phyloP scores from a whole-genome alignment of 1,140 invertebrate species.

The Andrena cerasifolii region DNA sequence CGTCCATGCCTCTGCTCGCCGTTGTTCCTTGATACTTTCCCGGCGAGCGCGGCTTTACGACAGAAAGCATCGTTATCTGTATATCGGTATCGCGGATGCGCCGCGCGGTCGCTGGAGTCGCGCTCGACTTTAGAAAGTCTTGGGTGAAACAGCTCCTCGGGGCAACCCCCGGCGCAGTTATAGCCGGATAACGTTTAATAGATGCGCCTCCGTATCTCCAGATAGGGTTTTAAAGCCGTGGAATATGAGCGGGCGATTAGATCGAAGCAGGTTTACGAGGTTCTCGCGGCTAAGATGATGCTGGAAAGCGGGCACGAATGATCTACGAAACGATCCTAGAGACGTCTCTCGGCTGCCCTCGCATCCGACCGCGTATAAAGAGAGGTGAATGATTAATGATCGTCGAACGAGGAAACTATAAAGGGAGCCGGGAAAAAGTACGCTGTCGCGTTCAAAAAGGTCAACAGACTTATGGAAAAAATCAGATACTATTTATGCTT shows the following conservation, averaged over 20 bases:
- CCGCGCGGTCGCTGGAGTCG: no score
- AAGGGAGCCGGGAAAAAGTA: neutral
- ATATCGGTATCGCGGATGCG: neutral
- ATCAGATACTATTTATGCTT: neutral
- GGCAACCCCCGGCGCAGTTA: conserved; percentile 31
- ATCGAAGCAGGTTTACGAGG: conserved; percentile 22
- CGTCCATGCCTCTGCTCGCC: neutral
- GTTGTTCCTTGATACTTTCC: neutral
- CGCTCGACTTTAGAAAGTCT: conserved; percentile 2
- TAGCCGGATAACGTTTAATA: conserved; percentile 33
- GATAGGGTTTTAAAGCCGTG: conserved; percentile 16
- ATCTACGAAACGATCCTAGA: conserved; percentile 11
- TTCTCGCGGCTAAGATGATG: neutral
- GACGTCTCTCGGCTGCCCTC: neutral
- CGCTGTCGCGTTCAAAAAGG: neutral
- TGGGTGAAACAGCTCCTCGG: neutral
- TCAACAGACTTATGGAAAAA: neutral
- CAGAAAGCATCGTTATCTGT: neutral
- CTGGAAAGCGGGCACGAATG: neutral
- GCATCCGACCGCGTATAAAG: neutral
- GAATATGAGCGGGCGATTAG: conserved; percentile 11
- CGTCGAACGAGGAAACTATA: neutral
- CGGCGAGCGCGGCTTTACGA: neutral
- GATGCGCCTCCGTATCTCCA: conserved; percentile 22
- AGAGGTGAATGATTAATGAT: conserved; percentile 11